These are phyloP conservation scores for Eupithecia tripunctaria DNA, from an alignment of 2,888 invertebrate genomes.

Conservation along the genomic window DNA sequence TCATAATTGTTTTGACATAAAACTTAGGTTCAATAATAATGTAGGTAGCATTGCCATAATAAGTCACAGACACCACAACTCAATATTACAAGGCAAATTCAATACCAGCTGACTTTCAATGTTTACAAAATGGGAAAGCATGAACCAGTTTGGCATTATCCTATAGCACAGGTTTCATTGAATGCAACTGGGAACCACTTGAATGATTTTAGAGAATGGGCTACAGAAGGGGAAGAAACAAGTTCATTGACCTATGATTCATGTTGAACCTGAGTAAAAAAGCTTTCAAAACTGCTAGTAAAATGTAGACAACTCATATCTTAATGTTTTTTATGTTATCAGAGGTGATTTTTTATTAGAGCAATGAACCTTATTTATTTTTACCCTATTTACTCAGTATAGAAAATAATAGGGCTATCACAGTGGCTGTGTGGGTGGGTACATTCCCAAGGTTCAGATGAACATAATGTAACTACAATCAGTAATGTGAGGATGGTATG, in stretches of 20 bases:
- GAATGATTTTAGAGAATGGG: background rate
- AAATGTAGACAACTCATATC: background rate
- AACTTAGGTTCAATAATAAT: background rate
- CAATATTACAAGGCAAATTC: background rate
- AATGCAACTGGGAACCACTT: background rate
- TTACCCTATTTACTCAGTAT: background rate
- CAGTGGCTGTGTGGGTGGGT: background rate
- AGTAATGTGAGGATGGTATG: background rate
- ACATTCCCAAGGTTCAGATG: background rate
- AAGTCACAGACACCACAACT: background rate
- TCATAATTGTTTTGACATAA: background rate
- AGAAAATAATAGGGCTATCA: background rate
- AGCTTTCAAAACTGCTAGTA: background rate
- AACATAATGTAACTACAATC: background rate
- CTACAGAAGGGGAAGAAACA: background rate
- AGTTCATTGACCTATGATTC: slow-evolving; percentile 3
- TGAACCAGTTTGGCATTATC: slow-evolving; percentile 5
- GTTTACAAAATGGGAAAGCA: slow-evolving; percentile 16
- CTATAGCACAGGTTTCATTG: background rate
- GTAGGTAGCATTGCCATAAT: background rate
- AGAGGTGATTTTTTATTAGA: background rate
- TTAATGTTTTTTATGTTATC: background rate
- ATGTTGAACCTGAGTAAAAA: background rate
- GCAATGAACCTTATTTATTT: background rate
- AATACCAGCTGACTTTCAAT: slow-evolving; percentile 24